Conservation (phyloP, 2,888 invertebrate genomes). For the Steinernema hermaphroditum region DNA sequence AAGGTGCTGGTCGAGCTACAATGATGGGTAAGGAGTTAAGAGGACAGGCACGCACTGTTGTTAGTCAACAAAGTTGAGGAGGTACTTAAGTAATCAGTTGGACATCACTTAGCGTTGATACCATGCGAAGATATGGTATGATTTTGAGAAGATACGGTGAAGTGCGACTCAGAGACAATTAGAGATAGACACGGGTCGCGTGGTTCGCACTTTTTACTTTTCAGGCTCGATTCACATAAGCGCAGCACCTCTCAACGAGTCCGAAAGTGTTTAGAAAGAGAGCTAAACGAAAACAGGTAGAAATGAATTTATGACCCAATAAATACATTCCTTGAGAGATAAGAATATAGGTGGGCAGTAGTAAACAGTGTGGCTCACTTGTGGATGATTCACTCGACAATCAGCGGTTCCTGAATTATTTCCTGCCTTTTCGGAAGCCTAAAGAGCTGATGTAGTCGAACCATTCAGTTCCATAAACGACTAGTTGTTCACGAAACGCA, state of each 20-base stretch:
- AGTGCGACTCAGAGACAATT: not conserved
- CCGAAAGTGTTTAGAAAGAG: too few relatives aligned
- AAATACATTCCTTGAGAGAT: not conserved
- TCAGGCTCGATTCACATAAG: too few relatives aligned
- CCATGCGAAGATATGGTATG: not conserved
- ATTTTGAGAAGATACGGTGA: not conserved
- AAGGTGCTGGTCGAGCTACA: not conserved
- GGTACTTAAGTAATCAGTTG: not conserved
- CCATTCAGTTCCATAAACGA: too few relatives aligned
- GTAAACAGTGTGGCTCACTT: not conserved
- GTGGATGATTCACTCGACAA: not conserved
- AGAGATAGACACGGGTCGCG: not conserved
- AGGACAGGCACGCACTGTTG: not conserved
- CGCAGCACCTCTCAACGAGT: too few relatives aligned
- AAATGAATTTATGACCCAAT: conserved; percentile 5
- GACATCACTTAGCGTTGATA: conserved; percentile 10
- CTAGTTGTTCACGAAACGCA: too few relatives aligned
- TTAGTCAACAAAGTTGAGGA: not conserved
- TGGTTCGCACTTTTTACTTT: conserved; percentile 11
- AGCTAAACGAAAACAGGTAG: not conserved
- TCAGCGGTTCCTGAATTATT: not conserved
- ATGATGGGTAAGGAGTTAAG: not conserved
- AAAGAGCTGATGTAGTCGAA: too few relatives aligned
- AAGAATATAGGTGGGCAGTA: conserved; percentile 11
- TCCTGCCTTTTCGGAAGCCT: too few relatives aligned